These are phyloP conservation scores for Pyrochroa serraticornis DNA, from an alignment of 2,888 invertebrate genomes.

Conservation along the genomic window DNA sequence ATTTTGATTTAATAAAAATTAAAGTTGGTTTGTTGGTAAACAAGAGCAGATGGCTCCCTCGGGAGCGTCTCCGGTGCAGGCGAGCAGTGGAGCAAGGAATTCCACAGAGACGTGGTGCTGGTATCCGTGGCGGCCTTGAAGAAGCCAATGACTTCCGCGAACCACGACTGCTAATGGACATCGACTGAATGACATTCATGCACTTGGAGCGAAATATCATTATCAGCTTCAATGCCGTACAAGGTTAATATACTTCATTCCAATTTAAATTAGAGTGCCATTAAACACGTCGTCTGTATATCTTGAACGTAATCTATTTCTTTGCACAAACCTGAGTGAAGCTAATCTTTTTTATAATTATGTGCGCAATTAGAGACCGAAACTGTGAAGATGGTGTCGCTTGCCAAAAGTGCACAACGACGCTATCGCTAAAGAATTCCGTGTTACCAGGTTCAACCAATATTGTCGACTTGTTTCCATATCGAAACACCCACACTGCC, in stretches of 20 bases:
- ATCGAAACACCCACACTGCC: too few species aligned
- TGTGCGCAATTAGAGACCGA: too few species aligned
- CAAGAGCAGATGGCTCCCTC: slow-evolving; percentile 9
- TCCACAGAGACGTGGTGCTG: slow-evolving; percentile 26
- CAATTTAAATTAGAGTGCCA: slow-evolving; percentile 41
- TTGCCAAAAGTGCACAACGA: too few species aligned
- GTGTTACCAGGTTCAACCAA: too few species aligned
- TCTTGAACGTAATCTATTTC: not conserved
- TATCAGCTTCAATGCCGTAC: slow-evolving; percentile 40
- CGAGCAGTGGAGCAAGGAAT: slow-evolving; percentile 32
- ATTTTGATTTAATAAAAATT: slow-evolving; percentile 1
- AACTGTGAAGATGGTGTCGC: too few species aligned
- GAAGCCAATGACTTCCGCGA: slow-evolving; percentile 52
- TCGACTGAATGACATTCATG: slow-evolving; percentile 48
- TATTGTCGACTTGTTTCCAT: too few species aligned
- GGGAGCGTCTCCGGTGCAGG: slow-evolving; percentile 4
- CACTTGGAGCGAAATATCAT: slow-evolving; percentile 42
- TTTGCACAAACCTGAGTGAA: not conserved
- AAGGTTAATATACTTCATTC: slow-evolving; percentile 43
- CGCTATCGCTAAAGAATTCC: too few species aligned
- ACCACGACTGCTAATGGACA: slow-evolving; percentile 44
- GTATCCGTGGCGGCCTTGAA: slow-evolving; percentile 44
- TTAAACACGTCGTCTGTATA: slow-evolving; percentile 10
- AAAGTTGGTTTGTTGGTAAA: slow-evolving; percentile 16
- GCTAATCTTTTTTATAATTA: too few species aligned